A percentile compares a stretch with the other conserved stretches of the same genome.
phyloP scores from a whole-genome alignment of 1,140 invertebrate species.

The Drosophila hydei region DNA sequence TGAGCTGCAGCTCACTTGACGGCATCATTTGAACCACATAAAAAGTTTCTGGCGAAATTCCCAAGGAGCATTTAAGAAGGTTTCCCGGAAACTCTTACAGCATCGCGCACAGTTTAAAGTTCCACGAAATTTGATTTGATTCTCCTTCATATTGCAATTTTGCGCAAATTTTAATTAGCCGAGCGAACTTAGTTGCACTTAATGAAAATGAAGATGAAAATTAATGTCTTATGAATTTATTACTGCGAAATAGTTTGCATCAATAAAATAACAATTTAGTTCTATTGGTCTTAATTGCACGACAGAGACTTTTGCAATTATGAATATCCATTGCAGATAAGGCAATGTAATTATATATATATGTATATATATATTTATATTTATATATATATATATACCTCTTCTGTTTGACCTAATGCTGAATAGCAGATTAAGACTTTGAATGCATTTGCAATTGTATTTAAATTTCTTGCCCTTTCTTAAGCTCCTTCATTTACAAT shows the following conservation, averaged over 20 bases:
- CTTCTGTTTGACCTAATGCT: too few relatives aligned
- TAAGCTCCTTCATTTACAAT: too few relatives aligned
- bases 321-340: neutral
- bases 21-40: neutral
- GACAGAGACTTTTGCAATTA: neutral
- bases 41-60: neutral
- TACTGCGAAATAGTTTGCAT: slow-evolving; percentile 2
- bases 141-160: slow-evolving; percentile 11
- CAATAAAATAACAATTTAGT: slow-evolving; percentile 21
- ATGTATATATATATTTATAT: too few relatives aligned
- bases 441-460: too few relatives aligned
- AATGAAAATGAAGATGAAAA: slow-evolving; percentile 47
- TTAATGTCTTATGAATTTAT: slow-evolving; percentile 66
- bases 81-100: neutral
- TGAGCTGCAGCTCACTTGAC: slow-evolving; percentile 10
- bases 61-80: too few relatives aligned
- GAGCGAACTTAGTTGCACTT: neutral
- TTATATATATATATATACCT: too few relatives aligned
- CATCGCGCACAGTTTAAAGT: neutral
- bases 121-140: slow-evolving; percentile 22
- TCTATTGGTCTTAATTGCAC: slow-evolving; percentile 2
- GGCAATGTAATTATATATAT: neutral
- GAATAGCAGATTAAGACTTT: too few relatives aligned
- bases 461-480: too few relatives aligned
- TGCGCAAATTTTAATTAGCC: neutral